Evolutionary conservation across 1,140 invertebrate species (phyloP), one percentile per base, ranked within the genome.

Genomic region (Nilaparvata lugens): DNA sequence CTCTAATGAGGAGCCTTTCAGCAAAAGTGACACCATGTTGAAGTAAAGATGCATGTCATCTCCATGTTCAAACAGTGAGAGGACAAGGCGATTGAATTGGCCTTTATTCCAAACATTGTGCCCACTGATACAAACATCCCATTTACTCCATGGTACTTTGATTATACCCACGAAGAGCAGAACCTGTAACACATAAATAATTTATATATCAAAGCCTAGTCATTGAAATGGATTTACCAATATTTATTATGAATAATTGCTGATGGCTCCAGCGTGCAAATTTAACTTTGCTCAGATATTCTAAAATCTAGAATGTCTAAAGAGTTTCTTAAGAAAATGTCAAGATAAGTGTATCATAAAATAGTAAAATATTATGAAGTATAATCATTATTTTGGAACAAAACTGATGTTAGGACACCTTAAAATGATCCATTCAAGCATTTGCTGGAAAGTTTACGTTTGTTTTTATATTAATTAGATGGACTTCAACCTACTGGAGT

Each of bases 31-130:
- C 14, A 80, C 70, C 85, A 88, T 88, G 66, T 88, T 88, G 68
- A 84, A 87, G 68, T 87, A 88, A 0, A 88, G 74, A 73, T 88
- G 86, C 79, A 84, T 82, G 64, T 87, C 85, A 52, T 84, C 79
- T 1, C 75, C 82, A 74, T 88, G 86, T 69, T 83, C 83, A 62
- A 88, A 77, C 13, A 80, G 75, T 2, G 81, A 81, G 6, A 83
- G 62, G 9, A 87, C 54, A 14, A 88, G 75, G 13, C 83, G 73
- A 18, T 71, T 67, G 73, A 79, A 87, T 60, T 87, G 76, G 56
- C 70, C 71, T 18, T 75, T 68, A 25, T 78, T 73, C 16, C 80
- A 71, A 21, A 86, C 71, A 63, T 79, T 74, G 23, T 77, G 64
- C 0, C 76, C 74, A 65, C 83, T 84, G 56, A 87, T 76, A 65